These are phyloP conservation scores for Elanoides forficatus DNA, from an alignment of 2,113 vertebrate species.

Conservation along the genomic window DNA sequence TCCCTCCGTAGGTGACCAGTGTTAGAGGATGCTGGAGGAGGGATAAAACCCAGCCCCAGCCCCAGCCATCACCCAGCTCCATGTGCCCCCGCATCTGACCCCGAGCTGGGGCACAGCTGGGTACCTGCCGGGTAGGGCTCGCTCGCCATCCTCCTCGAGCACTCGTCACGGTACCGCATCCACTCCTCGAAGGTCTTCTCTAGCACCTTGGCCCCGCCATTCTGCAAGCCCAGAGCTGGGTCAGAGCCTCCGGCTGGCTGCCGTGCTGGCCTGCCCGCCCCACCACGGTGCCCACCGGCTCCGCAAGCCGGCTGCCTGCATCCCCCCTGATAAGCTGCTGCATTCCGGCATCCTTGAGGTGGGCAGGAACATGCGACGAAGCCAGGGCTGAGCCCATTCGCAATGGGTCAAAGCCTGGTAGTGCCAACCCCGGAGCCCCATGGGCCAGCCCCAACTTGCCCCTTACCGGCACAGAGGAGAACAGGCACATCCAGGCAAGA, in stretches of 20 bases:
- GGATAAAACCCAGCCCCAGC: background rate
- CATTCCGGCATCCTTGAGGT: rapidly evolving
- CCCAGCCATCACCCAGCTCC: rapidly evolving
- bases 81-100: rapidly evolving
- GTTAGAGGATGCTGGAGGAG: background rate
- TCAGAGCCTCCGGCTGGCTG: background rate
- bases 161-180: constrained; percentile 79
- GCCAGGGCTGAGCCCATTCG: rapidly evolving
- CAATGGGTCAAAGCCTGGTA: background rate
- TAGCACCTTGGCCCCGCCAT: constrained; percentile 62
- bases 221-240: background rate
- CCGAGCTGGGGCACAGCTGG: rapidly evolving
- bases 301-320: background rate
- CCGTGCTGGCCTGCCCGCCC: background rate
- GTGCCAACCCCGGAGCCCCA: background rate
- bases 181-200: constrained; percentile 82
- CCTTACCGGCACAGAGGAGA: constrained; percentile 39
- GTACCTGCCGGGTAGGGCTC: constrained; percentile 72
- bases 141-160: constrained; percentile 71
- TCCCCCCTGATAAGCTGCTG: background rate
- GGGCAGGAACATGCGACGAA: rapidly evolving
- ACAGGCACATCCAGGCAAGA: constrained; percentile 5
- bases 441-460: background rate
- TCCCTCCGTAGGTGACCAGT: rapidly evolving
- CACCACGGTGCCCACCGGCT: rapidly evolving